Conservation (phyloP, 2,113 vertebrate genomes). For the Cyanoliseus patagonus region DNA sequence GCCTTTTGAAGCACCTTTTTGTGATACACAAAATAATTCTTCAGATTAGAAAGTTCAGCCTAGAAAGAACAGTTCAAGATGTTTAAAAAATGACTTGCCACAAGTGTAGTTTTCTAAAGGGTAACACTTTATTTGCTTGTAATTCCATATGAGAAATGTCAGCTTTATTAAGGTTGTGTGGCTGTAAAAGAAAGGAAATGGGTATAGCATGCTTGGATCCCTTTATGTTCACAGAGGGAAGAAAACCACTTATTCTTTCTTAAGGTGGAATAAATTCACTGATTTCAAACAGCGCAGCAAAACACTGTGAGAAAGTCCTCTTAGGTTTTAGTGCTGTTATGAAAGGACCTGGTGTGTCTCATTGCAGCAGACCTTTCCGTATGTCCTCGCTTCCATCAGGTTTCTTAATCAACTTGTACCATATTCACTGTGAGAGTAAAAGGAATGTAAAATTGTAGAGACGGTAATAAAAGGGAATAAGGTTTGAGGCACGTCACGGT, state of each 20-base stretch:
- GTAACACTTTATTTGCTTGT: fast-evolving
- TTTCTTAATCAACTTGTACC: not conserved
- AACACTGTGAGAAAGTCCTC: not conserved
- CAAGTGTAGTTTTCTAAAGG: not conserved
- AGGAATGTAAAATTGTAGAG: not conserved
- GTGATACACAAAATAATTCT: not conserved
- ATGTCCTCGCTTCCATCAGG: not conserved
- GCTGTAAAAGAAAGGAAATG: not conserved
- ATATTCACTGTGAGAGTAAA: not conserved
- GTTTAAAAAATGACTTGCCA: not conserved
- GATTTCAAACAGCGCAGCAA: not conserved
- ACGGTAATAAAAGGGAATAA: not conserved
- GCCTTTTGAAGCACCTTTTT: not conserved
- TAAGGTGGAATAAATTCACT: not conserved
- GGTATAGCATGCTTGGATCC: not conserved
- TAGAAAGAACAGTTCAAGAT: not conserved
- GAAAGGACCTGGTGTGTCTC: not conserved
- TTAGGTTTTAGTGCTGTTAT: not conserved
- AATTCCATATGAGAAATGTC: not conserved
- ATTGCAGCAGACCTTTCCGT: not conserved
- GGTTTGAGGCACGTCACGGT: not conserved
- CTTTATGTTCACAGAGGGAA: not conserved
- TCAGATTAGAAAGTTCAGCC: not conserved
- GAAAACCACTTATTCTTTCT: not conserved
- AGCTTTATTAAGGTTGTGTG: not conserved